These are phyloP conservation scores for Allygus modestus DNA, from an alignment of 2,888 invertebrate species.

Conservation along the genomic window DNA sequence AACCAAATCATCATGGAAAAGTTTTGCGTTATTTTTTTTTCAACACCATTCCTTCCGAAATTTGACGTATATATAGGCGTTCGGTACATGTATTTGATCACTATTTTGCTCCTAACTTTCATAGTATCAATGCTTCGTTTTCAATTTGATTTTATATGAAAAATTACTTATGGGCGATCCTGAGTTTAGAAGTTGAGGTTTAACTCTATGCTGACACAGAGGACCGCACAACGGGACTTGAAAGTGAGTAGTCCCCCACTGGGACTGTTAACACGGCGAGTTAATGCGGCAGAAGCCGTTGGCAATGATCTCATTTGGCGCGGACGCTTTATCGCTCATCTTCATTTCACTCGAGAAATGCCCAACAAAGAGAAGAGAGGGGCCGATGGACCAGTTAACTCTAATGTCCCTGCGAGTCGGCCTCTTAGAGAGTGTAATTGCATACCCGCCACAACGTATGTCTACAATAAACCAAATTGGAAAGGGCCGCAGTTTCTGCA, in stretches of 20 bases:
- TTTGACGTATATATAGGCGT: too few species aligned
- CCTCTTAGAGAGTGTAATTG: conserved; percentile 40
- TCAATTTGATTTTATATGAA: too few species aligned
- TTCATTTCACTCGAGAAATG: conserved; percentile 43
- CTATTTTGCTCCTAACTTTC: too few species aligned
- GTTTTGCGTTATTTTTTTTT: too few species aligned
- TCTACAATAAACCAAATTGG: conserved; percentile 49
- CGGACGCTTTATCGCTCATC: conserved; percentile 41
- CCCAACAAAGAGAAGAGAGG: conserved; percentile 37
- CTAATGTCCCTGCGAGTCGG: conserved; percentile 30
- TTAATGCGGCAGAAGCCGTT: conserved; percentile 25
- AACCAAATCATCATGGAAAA: too few species aligned
- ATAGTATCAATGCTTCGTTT: too few species aligned
- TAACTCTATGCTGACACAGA: too few species aligned
- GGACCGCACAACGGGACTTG: neutral
- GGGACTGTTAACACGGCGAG: neutral
- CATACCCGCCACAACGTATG: conserved; percentile 36
- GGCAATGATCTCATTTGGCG: conserved; percentile 51
- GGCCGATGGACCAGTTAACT: conserved; percentile 23
- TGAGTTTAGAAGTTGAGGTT: too few species aligned
- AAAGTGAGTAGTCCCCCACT: neutral
- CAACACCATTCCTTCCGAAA: too few species aligned
- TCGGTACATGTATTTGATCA: too few species aligned
- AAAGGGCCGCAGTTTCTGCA: conserved; percentile 12
- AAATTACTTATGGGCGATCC: too few species aligned